A percentile compares a stretch with the other conserved stretches of the same genome.
phyloP scores from a whole-genome alignment of 1,140 invertebrate species.

The Andrena cerasifolii region DNA sequence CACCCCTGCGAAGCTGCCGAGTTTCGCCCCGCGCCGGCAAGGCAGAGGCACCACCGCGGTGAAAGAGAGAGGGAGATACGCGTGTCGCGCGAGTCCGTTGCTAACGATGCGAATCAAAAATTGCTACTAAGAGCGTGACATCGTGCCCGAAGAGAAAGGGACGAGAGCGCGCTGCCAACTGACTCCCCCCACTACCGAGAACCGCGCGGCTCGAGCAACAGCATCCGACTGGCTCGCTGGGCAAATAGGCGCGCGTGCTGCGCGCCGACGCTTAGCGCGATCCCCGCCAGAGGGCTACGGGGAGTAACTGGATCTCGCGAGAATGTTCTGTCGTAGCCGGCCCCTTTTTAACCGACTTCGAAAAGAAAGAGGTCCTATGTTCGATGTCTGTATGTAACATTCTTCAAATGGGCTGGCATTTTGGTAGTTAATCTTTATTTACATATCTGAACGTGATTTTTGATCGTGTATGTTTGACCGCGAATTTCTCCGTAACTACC shows the following conservation, averaged over 20 bases:
- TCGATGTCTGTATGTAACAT: no score
- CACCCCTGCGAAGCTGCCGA: slow-evolving; percentile 18
- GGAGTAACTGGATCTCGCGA: background rate
- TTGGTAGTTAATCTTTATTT: no score
- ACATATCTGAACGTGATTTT: no score
- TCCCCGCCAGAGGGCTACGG: background rate
- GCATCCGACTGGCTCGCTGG: slow-evolving; percentile 59
- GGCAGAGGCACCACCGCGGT: slow-evolving; percentile 11
- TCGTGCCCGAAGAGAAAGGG: slow-evolving; percentile 29
- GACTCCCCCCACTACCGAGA: background rate
- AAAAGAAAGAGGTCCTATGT: no score
- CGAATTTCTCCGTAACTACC: no score
- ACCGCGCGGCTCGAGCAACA: slow-evolving; percentile 56
- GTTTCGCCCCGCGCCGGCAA: slow-evolving; percentile 31
- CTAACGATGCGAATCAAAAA: background rate
- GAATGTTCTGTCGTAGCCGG: no score
- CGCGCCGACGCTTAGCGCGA: background rate
- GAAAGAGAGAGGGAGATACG: background rate
- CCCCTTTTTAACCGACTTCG: no score
- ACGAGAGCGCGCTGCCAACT: slow-evolving; percentile 21
- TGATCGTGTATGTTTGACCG: no score
- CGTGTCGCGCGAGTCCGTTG: background rate
- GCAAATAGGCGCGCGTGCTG: background rate
- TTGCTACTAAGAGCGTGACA: slow-evolving; percentile 18
- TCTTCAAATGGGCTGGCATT: no score